These are phyloP conservation scores for Drosophila kuntzei DNA, from an alignment of 2,888 invertebrate species.

Conservation along the genomic window DNA sequence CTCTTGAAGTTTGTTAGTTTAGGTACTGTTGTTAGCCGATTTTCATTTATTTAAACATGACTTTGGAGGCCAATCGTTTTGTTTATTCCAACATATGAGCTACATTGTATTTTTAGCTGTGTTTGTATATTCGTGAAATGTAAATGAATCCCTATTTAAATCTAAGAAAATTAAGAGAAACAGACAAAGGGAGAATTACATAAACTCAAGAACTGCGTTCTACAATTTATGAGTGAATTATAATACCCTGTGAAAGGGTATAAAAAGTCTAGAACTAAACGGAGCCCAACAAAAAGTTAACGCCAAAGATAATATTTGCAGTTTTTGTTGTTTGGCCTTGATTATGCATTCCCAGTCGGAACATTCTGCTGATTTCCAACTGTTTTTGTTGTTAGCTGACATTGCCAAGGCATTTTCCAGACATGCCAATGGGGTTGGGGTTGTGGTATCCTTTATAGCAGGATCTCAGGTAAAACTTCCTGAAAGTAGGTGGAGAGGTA, in stretches of 20 bases:
- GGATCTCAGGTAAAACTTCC: constrained; percentile 13
- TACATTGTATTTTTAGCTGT: neutral
- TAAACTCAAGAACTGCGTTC: no score
- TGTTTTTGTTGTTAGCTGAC: constrained; percentile 14
- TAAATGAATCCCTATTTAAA: neutral
- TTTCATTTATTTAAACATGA: neutral
- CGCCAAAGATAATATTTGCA: constrained; percentile 21
- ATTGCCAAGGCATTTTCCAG: constrained; percentile 10
- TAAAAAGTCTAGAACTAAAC: neutral
- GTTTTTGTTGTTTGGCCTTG: constrained; percentile 46
- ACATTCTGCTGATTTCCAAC: constrained; percentile 26
- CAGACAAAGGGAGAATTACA: neutral
- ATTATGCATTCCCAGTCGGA: constrained; percentile 50
- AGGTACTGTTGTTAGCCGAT: neutral
- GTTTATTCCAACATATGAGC: neutral
- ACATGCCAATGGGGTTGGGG: constrained; percentile 9
- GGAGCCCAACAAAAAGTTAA: neutral
- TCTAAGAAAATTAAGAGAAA: neutral
- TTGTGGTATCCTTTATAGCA: neutral
- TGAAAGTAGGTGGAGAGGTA: constrained; percentile 1
- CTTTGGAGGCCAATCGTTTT: neutral
- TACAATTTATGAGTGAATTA: neutral
- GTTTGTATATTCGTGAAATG: neutral
- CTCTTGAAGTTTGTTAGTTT: neutral
- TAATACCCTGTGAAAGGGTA: neutral